Evolutionary conservation across 2,888 invertebrate genomes (phyloP), one percentile per base, ranked within the genome.

Genomic region (Agriopis aurantiaria): DNA sequence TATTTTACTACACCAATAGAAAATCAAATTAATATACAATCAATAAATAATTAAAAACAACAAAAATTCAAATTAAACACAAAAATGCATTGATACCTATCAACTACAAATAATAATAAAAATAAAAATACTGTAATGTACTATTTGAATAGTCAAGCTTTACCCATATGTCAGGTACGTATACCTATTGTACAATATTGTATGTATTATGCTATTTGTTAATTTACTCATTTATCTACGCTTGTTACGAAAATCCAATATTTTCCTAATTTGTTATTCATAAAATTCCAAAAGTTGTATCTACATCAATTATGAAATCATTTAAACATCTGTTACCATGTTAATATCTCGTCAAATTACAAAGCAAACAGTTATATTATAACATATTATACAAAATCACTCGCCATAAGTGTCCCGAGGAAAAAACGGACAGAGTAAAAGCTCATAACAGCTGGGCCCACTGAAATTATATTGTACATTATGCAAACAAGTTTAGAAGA

Each of bases 331-430:
- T 63, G 53, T 10, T 60, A 12, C 64, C 49, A 8, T 51, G 33
- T 48, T 60, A 59, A 60, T 56, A 55, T 60, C 45, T n/a, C 56
- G 56, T 69, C 55, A 69, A 55, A 69, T 64, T 57, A 33, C 40
- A 63, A 62, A 57, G 17, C 17, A 23, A 23, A 2, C 65, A 65
- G 65, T 61, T 56, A 60, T 65, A 58, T 12, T 62, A 65, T 14
- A 64, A 61, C 57, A 65, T n/a, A n/a, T n/a, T n/a, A n/a, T 65
- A 23, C 64, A 55, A 43, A 72, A 74, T 66, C 67, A 63, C 71
- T 62, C 66, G 62, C 71, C 64, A 67, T 62, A 46, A 23, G 2
- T 23, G 17, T 23, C 12, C 58, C 8, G 46, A 46, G 58, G 17
- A 46, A 10, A 17, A 12, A 23, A 58, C 12, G 11, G 0, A 46